Evolutionary conservation across 2,888 invertebrate genomes (phyloP), one percentile per base, ranked within the genome.

Genomic region (Acleris emargana): DNA sequence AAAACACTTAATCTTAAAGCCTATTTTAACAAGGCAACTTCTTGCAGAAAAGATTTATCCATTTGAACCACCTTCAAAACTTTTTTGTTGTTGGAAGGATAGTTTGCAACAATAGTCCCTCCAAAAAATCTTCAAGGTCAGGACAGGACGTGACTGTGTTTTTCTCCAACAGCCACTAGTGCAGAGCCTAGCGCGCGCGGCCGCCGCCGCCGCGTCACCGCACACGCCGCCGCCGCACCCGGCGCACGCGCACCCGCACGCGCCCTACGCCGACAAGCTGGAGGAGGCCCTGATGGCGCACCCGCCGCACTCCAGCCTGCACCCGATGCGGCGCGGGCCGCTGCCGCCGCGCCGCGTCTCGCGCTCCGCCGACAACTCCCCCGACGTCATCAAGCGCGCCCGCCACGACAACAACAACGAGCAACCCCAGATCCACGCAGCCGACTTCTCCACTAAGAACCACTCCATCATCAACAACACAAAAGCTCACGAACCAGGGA

Each of bases 341-440:
- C 80, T 88, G 3, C 85, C 84, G 3, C 83, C 83, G 42, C 88
- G 91, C 77, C 93, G 93, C 79, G 92, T 94, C 71, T 93, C 94
- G 80, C 93, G 94, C 81, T 94, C 94, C 71, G 94, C 95, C 1
- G 91, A 93, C 81, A 95, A 95, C 82, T 94, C 94, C 17, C 95
- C 95, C 57, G 94, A 94, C 82, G 95, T 95, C 71, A 93, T 93
- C 80, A 94, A 94, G 72, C 89, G 94, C 63, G 89, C 93, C 0
- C 90, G 94, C 58, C 93, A 93, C 80, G 95, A 94, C 82, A 94
- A 94, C 78, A 95, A 94, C 80, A 95, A 94, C 78, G 94, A 94
- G 69, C 92, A 94, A 71, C 93, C 94, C 38, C 87, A 94, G 83
- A 86, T 92, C 77, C 92, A 93, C 79, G 78, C 87, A 74, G 80